phyloP scores from a whole-genome alignment of 2,888 invertebrate genomes.

The Eupelmus urozonus region DNA sequence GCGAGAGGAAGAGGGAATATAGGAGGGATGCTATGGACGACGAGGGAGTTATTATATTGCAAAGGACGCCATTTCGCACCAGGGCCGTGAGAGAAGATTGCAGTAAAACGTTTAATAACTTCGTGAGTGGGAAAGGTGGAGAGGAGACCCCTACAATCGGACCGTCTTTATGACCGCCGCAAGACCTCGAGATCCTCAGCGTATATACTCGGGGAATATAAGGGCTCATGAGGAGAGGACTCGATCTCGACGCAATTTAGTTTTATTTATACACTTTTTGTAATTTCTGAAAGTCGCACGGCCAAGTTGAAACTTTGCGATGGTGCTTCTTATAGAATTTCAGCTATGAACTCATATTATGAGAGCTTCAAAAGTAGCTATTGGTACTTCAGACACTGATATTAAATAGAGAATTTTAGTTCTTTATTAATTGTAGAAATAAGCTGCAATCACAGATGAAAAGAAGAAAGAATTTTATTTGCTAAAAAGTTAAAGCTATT shows the following conservation, averaged over 20 bases:
- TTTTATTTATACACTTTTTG: slow-evolving; percentile 26
- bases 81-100: slow-evolving; percentile 51
- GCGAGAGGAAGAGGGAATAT: neutral
- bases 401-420: too few species aligned
- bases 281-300: too few species aligned
- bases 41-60: slow-evolving; percentile 29
- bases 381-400: too few species aligned
- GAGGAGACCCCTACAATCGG: slow-evolving; percentile 32
- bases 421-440: too few species aligned
- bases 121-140: slow-evolving; percentile 56
- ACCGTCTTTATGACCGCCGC: slow-evolving; percentile 41
- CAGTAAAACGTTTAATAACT: slow-evolving; percentile 66
- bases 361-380: too few species aligned
- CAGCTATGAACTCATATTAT: too few species aligned
- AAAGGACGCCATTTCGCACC: slow-evolving; percentile 19
- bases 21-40: neutral
- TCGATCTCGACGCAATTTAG: slow-evolving; percentile 20
- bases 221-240: slow-evolving; percentile 9
- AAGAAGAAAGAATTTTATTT: too few species aligned
- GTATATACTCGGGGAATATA: too few species aligned
- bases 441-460: too few species aligned
- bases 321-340: too few species aligned
- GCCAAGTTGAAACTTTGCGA: neutral
- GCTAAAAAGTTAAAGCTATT: too few species aligned
- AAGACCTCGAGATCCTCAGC: slow-evolving; percentile 13